phyloP scores from a whole-genome alignment of 2,797 vertebrate genomes.

The Pangasius krempfi region DNA sequence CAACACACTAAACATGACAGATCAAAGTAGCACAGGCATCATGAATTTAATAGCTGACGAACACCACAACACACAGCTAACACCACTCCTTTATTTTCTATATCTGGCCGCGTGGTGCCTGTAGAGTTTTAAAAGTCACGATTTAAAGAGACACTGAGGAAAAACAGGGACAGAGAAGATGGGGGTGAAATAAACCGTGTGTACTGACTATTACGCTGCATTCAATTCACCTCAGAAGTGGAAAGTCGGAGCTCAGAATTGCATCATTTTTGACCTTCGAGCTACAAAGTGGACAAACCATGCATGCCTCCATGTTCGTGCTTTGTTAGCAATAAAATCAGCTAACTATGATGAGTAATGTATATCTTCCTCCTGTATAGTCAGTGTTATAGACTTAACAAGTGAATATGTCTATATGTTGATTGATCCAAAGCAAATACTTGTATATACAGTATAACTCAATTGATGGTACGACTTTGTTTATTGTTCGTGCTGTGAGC shows the following conservation, averaged over 20 bases:
- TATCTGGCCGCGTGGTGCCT: neutral
- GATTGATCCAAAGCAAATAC: neutral
- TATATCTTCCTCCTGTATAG: neutral
- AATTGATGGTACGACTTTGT: no score
- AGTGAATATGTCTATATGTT: neutral
- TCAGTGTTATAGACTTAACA: no score
- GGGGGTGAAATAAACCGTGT: neutral
- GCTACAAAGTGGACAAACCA: neutral
- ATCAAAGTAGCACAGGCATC: constrained; percentile 27
- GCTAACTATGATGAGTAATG: neutral
- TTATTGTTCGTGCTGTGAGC: no score
- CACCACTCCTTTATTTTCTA: neutral
- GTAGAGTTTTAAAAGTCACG: neutral
- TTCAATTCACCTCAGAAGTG: neutral
- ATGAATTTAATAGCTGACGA: constrained; percentile 34
- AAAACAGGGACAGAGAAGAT: neutral
- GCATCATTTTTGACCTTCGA: neutral
- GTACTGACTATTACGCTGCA: neutral
- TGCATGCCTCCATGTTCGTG: neutral
- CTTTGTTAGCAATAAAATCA: neutral
- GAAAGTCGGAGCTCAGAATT: neutral
- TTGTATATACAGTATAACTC: neutral
- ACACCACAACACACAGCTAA: no score
- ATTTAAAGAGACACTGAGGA: constrained; percentile 17
- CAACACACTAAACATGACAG: constrained; percentile 30